These are phyloP conservation scores for Clarias pachynema DNA, from an alignment of 2,797 vertebrate species.

Conservation along the genomic window DNA sequence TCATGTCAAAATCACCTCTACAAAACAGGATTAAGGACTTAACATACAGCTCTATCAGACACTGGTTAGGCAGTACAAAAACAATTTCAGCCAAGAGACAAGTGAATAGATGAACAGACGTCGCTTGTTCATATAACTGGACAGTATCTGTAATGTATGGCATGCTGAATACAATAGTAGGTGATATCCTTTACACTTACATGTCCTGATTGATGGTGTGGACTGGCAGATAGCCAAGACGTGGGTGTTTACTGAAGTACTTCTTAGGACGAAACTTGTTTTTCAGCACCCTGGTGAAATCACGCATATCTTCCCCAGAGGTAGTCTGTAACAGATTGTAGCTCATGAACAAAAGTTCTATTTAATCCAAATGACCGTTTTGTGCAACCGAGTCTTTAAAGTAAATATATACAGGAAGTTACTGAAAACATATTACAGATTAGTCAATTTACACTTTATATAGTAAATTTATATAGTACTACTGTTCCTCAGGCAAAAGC, in stretches of 20 bases:
- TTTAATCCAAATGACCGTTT: not conserved
- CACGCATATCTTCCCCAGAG: constrained; percentile 85
- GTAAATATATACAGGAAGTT: not conserved
- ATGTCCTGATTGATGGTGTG: constrained; percentile 82
- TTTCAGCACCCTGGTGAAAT: constrained; percentile 86
- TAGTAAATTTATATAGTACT: not conserved
- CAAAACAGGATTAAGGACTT: not conserved
- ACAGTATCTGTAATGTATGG: not conserved
- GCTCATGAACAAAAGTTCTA: not conserved
- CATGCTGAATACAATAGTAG: not conserved
- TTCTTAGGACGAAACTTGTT: constrained; percentile 88
- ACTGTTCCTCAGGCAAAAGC: not conserved
- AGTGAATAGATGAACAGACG: not conserved
- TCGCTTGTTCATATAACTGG: not conserved
- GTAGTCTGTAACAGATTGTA: constrained; percentile 74
- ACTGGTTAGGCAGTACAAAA: not conserved
- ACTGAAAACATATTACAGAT: not conserved
- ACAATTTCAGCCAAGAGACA: not conserved
- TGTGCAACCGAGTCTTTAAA: not conserved
- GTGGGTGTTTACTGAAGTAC: constrained; percentile 85
- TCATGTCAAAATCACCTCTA: not conserved
- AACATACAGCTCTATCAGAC: not conserved
- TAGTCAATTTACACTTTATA: not conserved
- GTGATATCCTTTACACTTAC: constrained; percentile 70
- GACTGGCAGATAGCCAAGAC: constrained; percentile 84